Base-by-base conservation (phyloP, 1,140 invertebrate genomes). In the Aethina tumida region DNA sequence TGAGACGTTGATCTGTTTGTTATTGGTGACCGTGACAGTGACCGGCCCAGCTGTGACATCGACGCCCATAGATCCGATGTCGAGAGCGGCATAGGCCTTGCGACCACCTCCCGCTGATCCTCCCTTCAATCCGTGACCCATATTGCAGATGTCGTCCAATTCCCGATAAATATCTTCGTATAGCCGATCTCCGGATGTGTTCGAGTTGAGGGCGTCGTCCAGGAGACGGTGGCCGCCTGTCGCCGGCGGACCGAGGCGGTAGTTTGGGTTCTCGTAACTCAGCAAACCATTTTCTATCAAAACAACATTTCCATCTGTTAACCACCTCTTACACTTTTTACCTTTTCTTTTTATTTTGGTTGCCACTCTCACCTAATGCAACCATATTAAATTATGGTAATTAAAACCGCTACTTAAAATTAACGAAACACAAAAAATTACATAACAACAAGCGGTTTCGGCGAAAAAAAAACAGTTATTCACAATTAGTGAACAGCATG, bases 261-360 rank as follows among this genome's bases (percentile, higher is more conserved):
- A 89, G 64, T 88, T 87, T 5, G 84, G 84, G 63, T 88, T 89
- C 65, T 87, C 82, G 65, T 86, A 88, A 47, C 84, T 87, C 48
- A 87, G 68, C 28, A 86, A 73, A 52, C 83, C 83, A 69, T 86
- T 88, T 67, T 87, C 85, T 87, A 73, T n/a, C 70, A 73, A 49
- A 60, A 59, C 6, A 29, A 10, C 12, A 14, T 29, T 5, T n/a
- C 27, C 27, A 10, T 29, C n/a, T 14, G 27, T 29, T 7, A 29
- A 29, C n/a, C n/a, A 29, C n/a, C 27, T 10, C n/a, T 29, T n/a
- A 29, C 6, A 29, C 27, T 29, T 14, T 10, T 10, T 10, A 29
- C 6, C n/a, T 14, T 29, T n/a, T 12, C 12, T 10, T 7, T 10
- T 14, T 7, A 10, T 29, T 29, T 29, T 10, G 27, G n/a, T n/a